Evolutionary conservation across 2,113 vertebrate species (phyloP).

Genomic region (Rostratula benghalensis): DNA sequence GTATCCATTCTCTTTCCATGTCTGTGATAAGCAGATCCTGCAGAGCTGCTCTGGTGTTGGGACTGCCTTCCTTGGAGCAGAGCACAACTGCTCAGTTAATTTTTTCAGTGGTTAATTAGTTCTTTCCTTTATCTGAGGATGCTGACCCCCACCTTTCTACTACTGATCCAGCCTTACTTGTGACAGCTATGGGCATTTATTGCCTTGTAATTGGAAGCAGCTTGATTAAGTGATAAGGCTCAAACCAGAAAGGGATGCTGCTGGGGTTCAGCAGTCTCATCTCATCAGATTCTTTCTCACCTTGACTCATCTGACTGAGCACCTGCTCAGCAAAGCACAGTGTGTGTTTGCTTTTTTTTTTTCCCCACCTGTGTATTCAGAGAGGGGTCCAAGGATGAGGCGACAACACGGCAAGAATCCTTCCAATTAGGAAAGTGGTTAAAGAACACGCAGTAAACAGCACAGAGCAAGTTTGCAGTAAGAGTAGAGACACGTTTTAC

Average conservation of each 20-base stretch:
- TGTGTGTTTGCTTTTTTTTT: conserved; percentile 67
- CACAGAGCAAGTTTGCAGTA: not conserved
- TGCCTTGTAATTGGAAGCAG: not conserved
- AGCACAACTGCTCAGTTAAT: not conserved
- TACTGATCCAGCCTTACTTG: not conserved
- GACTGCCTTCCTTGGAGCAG: not conserved
- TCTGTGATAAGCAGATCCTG: not conserved
- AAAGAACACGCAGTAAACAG: not conserved
- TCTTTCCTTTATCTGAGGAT: not conserved
- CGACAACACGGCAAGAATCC: conserved; percentile 76
- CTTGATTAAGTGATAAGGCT: not conserved
- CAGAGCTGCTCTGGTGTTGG: not conserved
- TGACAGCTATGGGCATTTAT: not conserved
- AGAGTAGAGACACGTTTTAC: conserved; percentile 69
- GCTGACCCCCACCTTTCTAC: not conserved
- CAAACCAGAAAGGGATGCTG: not conserved
- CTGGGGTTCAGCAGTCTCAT: not conserved
- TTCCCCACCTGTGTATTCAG: conserved; percentile 71
- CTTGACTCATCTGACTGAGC: conserved; percentile 72
- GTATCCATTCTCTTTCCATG: not conserved
- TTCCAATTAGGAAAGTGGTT: not conserved
- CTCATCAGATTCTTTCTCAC: conserved; percentile 45
- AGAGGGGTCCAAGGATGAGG: conserved; percentile 79
- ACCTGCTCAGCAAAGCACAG: conserved; percentile 71
- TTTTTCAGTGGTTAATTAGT: not conserved